Evolutionary conservation across 2,113 vertebrate species (phyloP), one percentile per base, ranked within the genome.

Genomic region (Aldabrachelys gigantea): DNA sequence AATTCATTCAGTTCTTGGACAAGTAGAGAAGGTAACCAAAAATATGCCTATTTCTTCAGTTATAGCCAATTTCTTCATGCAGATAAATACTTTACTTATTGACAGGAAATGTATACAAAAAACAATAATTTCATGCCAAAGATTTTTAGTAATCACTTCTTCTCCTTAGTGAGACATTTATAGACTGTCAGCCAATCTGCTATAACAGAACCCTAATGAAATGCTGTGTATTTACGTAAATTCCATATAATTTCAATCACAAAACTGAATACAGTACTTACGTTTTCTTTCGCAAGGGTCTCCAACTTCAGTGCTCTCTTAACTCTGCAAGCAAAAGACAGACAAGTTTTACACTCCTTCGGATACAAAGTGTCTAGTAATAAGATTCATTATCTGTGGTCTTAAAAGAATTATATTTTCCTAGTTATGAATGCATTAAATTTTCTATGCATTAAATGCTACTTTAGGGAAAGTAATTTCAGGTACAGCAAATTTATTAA

Each of bases 241-340:
- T 69, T 38, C 10, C 16, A 94, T 6, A n/a, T 24, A 92, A 93
- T 91, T 84, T 85, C 83, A 94, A 44, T 89, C 21, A 94, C 24
- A n/a, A 31, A 87, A 49, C 19, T 65, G 96, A 94, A 94, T 97
- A 54, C 21, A 54, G 53, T 54, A 98, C 99, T 98, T 96, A 99
- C 99, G 53, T 97, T 89, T 93, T 96, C 80, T 87, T 95, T 93
- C 57, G 93, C 90, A 53, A 80, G 4, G 35, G 9, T 25, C 52
- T 98, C 98, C 93, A 98, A 92, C 72, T 96, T 97, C 49, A 99
- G 97, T 62, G 98, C 84, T 98, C 98, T 98, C 97, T 97, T 99
- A 85, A 92, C 98, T 84, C 99, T 99, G 97, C 52, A 97, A 98
- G 89, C 80, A 78, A 98, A 98, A 97, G 65, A 97, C 6, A 89